phyloP scores from a whole-genome alignment of 1,140 invertebrate species.

The Ectropis grisescens region DNA sequence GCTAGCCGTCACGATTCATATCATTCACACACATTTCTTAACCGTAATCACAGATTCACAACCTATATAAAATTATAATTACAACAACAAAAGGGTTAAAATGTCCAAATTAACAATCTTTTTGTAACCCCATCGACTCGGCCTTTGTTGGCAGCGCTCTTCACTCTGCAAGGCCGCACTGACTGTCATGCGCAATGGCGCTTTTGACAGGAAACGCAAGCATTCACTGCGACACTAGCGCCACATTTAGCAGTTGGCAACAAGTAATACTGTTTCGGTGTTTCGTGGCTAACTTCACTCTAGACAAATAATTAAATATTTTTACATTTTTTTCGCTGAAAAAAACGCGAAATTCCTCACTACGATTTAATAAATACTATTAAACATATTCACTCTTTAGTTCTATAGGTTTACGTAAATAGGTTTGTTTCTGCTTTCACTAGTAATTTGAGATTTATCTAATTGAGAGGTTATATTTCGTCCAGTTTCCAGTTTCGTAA shows the following conservation, averaged over 20 bases:
- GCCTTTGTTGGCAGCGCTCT: slow-evolving; percentile 69
- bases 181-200: slow-evolving; percentile 69
- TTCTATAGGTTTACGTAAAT: too few relatives aligned
- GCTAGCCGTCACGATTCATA: slow-evolving; percentile 70
- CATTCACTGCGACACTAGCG: slow-evolving; percentile 63
- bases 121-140: slow-evolving; percentile 70
- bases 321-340: slow-evolving; percentile 6
- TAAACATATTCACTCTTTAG: slow-evolving; percentile 6
- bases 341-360: slow-evolving; percentile 6
- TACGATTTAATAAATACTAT: background rate
- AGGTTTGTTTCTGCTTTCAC: too few relatives aligned
- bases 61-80: slow-evolving; percentile 71
- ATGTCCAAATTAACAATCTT: slow-evolving; percentile 66
- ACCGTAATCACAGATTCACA: slow-evolving; percentile 70
- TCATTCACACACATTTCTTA: slow-evolving; percentile 68
- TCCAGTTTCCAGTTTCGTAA: slow-evolving; percentile 9
- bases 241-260: slow-evolving; percentile 46
- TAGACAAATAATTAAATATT: slow-evolving; percentile 18
- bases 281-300: slow-evolving; percentile 24
- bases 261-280: slow-evolving; percentile 23
- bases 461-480: slow-evolving; percentile 20
- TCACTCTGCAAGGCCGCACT: slow-evolving; percentile 70
- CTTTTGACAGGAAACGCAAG: slow-evolving; percentile 66
- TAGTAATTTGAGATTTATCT: too few relatives aligned
- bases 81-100: slow-evolving; percentile 66